Evolutionary conservation across 2,797 vertebrate genomes (phyloP).

Genomic region (Coranthus polyacanthus): DNA sequence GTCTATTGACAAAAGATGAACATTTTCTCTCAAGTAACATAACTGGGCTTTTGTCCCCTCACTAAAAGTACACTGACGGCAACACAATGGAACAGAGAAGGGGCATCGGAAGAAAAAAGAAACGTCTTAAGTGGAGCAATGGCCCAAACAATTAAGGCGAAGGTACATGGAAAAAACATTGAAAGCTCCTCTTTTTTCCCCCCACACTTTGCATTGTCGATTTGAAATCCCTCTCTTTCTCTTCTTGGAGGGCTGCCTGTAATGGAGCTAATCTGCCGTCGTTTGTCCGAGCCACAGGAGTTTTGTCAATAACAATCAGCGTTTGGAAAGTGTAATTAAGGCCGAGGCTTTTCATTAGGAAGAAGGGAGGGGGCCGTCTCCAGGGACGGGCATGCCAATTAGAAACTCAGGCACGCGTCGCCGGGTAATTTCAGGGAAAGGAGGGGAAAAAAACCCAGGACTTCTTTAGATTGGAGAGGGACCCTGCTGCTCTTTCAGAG

Average conservation of each 20-base stretch:
- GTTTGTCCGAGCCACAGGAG: slow-evolving; percentile 92
- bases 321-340: slow-evolving; percentile 93
- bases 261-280: slow-evolving; percentile 91
- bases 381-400: slow-evolving; percentile 88
- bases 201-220: slow-evolving; percentile 83
- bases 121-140: slow-evolving; percentile 82
- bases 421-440: slow-evolving; percentile 89
- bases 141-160: slow-evolving; percentile 84
- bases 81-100: slow-evolving; percentile 77
- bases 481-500: slow-evolving; percentile 87
- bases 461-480: slow-evolving; percentile 90
- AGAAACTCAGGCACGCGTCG: slow-evolving; percentile 91
- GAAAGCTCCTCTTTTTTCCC: slow-evolving; percentile 69
- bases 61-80: slow-evolving; percentile 74
- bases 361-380: slow-evolving; percentile 88
- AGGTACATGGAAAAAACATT: slow-evolving; percentile 78
- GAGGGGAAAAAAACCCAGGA: slow-evolving; percentile 84
- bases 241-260: slow-evolving; percentile 88
- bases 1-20: slow-evolving; percentile 86
- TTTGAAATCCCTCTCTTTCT: slow-evolving; percentile 86
- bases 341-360: slow-evolving; percentile 92
- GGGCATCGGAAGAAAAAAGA: slow-evolving; percentile 68
- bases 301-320: slow-evolving; percentile 94
- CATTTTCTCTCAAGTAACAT: slow-evolving; percentile 85
- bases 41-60: slow-evolving; percentile 79